phyloP scores from a whole-genome alignment of 2,113 vertebrate species.

The Pitta sordida region DNA sequence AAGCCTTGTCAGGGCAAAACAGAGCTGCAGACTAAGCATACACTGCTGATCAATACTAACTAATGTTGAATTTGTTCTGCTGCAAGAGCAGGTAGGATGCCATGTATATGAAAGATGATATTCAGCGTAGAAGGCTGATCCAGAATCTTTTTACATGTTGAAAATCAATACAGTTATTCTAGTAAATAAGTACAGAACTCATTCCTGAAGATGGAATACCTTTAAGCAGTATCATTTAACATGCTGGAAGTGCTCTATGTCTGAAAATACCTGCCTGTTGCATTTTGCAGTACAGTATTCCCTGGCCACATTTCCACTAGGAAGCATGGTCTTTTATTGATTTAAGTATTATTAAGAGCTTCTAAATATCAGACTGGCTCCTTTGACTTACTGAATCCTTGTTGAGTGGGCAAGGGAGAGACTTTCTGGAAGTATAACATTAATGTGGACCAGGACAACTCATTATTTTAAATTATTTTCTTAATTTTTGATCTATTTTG shows the following conservation, averaged over 20 bases:
- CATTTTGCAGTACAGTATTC: neutral
- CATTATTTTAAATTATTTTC: neutral
- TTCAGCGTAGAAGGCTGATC: neutral
- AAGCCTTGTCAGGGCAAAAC: neutral
- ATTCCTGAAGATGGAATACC: neutral
- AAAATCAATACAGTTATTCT: neutral
- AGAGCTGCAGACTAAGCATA: neutral
- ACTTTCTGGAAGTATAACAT: neutral
- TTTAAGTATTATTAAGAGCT: neutral
- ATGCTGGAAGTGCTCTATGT: neutral
- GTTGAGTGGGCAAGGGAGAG: neutral
- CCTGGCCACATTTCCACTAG: fast-evolving
- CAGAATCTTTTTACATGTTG: neutral
- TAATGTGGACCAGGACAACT: neutral
- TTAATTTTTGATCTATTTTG: conserved; percentile 21
- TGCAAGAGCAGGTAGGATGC: neutral
- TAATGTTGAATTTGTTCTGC: neutral
- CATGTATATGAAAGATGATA: neutral
- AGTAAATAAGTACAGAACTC: neutral
- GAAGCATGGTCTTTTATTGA: neutral
- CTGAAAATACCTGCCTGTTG: neutral
- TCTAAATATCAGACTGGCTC: neutral
- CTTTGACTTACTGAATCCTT: neutral
- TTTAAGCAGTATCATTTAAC: neutral
- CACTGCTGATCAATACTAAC: neutral